Evolutionary conservation across 2,797 vertebrate genomes (phyloP).

Genomic region (Thripadectes ignobilis): DNA sequence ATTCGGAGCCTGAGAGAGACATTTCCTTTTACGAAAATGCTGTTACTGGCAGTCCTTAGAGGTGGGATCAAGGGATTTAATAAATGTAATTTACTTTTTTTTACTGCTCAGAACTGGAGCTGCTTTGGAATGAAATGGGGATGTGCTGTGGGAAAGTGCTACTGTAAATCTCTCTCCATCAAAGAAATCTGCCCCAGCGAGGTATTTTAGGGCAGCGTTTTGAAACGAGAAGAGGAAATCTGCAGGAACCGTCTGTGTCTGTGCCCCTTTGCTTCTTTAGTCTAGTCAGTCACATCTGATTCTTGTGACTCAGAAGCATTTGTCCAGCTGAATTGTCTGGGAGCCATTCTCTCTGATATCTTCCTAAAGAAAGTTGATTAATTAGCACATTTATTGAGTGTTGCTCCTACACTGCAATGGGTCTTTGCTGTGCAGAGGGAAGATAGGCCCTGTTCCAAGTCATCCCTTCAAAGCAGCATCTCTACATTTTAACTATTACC

Average conservation of each 20-base stretch:
- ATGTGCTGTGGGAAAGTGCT: slow-evolving; percentile 23
- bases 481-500: background rate
- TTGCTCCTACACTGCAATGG: background rate
- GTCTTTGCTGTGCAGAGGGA: slow-evolving; percentile 7
- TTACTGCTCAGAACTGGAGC: slow-evolving; percentile 34
- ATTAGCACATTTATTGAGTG: slow-evolving; percentile 22
- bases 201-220: background rate
- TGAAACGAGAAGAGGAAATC: background rate
- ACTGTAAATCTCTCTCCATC: slow-evolving; percentile 30
- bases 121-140: slow-evolving; percentile 30
- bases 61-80: slow-evolving; percentile 60
- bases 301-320: background rate
- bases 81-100: slow-evolving; percentile 67
- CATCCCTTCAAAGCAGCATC: background rate
- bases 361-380: slow-evolving; percentile 34
- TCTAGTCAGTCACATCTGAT: background rate
- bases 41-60: slow-evolving; percentile 50
- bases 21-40: slow-evolving; percentile 54
- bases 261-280: background rate
- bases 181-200: slow-evolving; percentile 7
- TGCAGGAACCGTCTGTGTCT: background rate
- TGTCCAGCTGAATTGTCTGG: background rate
- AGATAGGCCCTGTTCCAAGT: slow-evolving; percentile 42
- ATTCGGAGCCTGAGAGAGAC: slow-evolving; percentile 18
- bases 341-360: background rate